Percentiles rank a stretch among this genome's conserved stretches.
These are phyloP conservation scores for Cotesia chilonis DNA, from an alignment of 1,140 invertebrate species.

Conservation along the genomic window DNA sequence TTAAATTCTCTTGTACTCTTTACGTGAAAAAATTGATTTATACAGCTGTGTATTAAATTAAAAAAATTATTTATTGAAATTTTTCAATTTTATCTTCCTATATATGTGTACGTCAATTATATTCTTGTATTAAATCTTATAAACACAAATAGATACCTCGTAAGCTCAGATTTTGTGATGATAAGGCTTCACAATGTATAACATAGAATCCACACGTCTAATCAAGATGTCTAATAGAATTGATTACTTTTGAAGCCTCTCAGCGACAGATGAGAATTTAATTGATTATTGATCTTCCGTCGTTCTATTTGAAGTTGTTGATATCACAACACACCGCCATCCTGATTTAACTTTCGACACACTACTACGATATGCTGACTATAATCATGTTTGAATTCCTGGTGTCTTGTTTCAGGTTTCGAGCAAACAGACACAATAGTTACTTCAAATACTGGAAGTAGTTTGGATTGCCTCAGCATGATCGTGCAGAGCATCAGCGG, in stretches of 20 bases:
- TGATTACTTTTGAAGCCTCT: slow-evolving; percentile 28
- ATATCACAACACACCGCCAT: slow-evolving; percentile 10
- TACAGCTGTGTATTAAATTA: too few relatives aligned
- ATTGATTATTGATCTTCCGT: neutral
- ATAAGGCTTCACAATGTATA: too few relatives aligned
- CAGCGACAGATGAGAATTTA: neutral
- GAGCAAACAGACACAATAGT: slow-evolving; percentile 58
- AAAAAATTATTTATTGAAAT: too few relatives aligned
- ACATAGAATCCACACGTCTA: too few relatives aligned
- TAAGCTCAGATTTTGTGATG: too few relatives aligned
- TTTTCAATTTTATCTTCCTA: too few relatives aligned
- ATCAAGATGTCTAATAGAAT: slow-evolving; percentile 26
- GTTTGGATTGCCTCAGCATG: slow-evolving; percentile 71
- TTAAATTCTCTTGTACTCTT: neutral
- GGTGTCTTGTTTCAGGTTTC: slow-evolving; percentile 62
- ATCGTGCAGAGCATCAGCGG: slow-evolving; percentile 73
- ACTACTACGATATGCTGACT: neutral
- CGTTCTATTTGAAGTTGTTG: too few relatives aligned
- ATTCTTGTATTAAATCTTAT: too few relatives aligned
- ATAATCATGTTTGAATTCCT: neutral
- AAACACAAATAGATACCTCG: too few relatives aligned
- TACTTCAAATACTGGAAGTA: slow-evolving; percentile 61
- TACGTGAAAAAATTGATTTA: too few relatives aligned
- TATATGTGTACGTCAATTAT: too few relatives aligned
- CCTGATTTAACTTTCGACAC: slow-evolving; percentile 17